Evolutionary conservation across 2,797 vertebrate genomes (phyloP), one percentile per base, ranked within the genome.

Genomic region (Rhynchotus rufescens): DNA sequence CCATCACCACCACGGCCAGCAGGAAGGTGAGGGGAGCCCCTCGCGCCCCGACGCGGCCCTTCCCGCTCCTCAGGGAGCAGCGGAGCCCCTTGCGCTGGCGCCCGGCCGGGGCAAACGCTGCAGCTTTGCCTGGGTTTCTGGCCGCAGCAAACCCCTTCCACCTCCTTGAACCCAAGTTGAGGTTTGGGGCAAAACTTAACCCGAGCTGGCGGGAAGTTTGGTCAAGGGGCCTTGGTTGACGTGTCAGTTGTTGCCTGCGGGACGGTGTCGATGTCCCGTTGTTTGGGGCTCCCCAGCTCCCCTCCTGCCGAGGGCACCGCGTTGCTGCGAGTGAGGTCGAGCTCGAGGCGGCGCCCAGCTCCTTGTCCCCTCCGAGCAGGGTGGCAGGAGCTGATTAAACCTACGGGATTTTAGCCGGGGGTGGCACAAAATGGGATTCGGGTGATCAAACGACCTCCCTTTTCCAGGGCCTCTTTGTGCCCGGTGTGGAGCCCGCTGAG

Each of bases 1-100:
- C 98, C 65, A 99, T 99, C 97, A 99, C 99, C 91, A 99, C 99
- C 77, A 99, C 97, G 11, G 98, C 98, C 40, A 98, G 98, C 95
- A 98, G 98, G 95, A 99, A 99, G 98, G 99, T 99, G 94, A 85
- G 56, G 64, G 0, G 40, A 56, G 71, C 57, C 69, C 51, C 59
- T 30, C 0, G 1, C 15, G 78, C 74, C 75, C 73, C 0, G 10
- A 51, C 87, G 40, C 40, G 40, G 40, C 40, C 13, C 40, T 40
- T 40, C 40, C 40, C 40, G 40, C 26, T 0, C 4, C 19, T 6
- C 30, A 56, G 84, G 87, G 54, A 61, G 51, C 0, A 68, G 69
- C 1, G 0, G 40, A 56, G 71, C 57, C 69, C 51, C 59, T 32
- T 0, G 1, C 13, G 78, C 74, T 93, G 92, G 90, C 84, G 22